These are phyloP conservation scores for Anhinga rufa DNA, from an alignment of 2,113 vertebrate genomes.

Conservation along the genomic window DNA sequence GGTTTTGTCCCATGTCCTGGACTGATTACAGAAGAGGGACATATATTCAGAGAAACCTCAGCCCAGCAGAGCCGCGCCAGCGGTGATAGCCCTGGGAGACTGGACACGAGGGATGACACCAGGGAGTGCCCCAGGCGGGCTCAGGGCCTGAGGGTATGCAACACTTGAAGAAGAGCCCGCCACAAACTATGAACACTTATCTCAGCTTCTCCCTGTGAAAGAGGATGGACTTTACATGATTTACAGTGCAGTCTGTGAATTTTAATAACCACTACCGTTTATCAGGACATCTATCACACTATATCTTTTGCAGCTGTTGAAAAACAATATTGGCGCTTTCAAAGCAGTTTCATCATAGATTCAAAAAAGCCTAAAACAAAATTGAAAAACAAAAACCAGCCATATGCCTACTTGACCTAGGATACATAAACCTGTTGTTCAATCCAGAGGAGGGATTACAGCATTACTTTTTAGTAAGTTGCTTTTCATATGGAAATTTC, in stretches of 20 bases:
- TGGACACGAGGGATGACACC: not conserved
- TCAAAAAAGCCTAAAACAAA: conserved; percentile 64
- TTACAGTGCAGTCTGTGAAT: conserved; percentile 68
- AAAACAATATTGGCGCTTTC: conserved; percentile 68
- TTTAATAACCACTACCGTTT: conserved; percentile 65
- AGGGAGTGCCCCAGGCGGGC: rapidly evolving
- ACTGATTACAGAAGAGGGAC: too few relatives aligned
- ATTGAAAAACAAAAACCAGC: conserved; percentile 64
- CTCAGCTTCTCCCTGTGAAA: conserved; percentile 25
- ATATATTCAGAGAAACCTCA: not conserved
- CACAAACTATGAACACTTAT: not conserved
- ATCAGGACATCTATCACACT: conserved; percentile 54
- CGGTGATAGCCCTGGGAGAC: rapidly evolving
- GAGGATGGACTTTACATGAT: conserved; percentile 21
- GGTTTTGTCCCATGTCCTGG: not conserved
- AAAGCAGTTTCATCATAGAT: conserved; percentile 69
- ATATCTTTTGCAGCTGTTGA: conserved; percentile 72
- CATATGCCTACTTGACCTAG: conserved; percentile 81
- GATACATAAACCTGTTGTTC: conserved; percentile 80
- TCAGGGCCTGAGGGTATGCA: not conserved
- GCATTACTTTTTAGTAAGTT: conserved; percentile 76
- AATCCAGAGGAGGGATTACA: conserved; percentile 72
- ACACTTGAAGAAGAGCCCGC: not conserved
- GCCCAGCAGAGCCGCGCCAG: not conserved
- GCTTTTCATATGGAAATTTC: conserved; percentile 83